Evolutionary conservation across 2,888 invertebrate genomes (phyloP).

Genomic region (Drepanosiphum platanoidis): DNA sequence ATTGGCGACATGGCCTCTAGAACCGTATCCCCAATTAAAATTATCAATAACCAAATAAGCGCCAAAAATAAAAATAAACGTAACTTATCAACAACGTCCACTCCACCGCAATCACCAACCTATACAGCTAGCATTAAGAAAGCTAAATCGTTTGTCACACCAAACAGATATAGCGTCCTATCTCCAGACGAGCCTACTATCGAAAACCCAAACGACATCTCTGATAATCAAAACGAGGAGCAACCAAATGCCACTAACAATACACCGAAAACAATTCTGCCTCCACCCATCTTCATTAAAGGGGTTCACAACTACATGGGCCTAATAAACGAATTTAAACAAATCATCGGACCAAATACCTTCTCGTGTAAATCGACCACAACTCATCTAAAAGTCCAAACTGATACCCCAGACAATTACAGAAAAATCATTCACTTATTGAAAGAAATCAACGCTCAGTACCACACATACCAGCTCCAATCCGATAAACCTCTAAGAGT

Average conservation of each 20-base stretch:
- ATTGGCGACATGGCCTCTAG: too few relatives aligned
- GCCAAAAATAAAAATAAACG: too few relatives aligned
- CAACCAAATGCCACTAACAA: constrained; percentile 25
- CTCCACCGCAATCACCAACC: constrained; percentile 20
- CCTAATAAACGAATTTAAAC: constrained; percentile 23
- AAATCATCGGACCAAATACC: constrained; percentile 40
- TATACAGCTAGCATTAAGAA: too few relatives aligned
- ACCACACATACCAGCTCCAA: constrained; percentile 30
- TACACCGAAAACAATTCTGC: constrained; percentile 15
- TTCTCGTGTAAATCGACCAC: constrained; percentile 39
- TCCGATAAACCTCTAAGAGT: constrained; percentile 22
- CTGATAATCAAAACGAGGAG: constrained; percentile 32
- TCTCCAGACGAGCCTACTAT: background rate
- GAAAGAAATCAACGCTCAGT: constrained; percentile 15
- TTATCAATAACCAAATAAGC: too few relatives aligned
- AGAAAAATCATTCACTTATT: constrained; percentile 43
- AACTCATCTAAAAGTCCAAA: constrained; percentile 45
- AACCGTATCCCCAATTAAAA: too few relatives aligned
- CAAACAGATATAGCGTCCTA: constrained; percentile 15
- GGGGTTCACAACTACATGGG: constrained; percentile 11
- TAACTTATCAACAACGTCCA: too few relatives aligned
- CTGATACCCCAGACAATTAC: constrained; percentile 21
- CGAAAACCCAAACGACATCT: background rate
- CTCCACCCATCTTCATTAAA: constrained; percentile 41
- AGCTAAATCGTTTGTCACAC: constrained; percentile 25